A percentile compares a stretch with the other conserved stretches of the same genome.
Conservation (phyloP, 1,140 invertebrate species). For the Drosophila leontia region DNA sequence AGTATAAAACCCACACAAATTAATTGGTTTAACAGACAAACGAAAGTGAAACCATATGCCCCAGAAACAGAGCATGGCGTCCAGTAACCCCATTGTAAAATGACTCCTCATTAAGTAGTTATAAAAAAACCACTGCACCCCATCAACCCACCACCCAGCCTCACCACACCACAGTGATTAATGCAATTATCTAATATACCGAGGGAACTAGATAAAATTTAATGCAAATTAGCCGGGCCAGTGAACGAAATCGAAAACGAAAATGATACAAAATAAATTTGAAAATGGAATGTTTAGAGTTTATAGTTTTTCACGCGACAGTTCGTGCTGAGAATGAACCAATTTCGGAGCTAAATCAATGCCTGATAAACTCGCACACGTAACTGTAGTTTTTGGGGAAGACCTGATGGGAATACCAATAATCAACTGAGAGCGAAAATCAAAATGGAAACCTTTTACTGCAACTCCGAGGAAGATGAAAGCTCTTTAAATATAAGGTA, state of each 20-base stretch:
- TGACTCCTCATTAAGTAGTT: conserved; percentile 29
- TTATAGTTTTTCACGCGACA: conserved; percentile 32
- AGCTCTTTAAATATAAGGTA: conserved; percentile 3
- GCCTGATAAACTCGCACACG: conserved; percentile 28
- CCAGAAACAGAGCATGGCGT: conserved; percentile 46
- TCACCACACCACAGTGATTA: conserved; percentile 34
- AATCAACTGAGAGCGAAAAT: conserved; percentile 20
- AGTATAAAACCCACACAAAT: neutral
- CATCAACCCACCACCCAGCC: neutral
- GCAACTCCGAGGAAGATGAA: neutral
- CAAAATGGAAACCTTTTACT: conserved; percentile 51
- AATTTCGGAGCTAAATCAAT: conserved; percentile 39
- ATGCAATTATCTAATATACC: conserved; percentile 57
- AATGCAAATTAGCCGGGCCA: conserved; percentile 20
- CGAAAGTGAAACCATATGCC: conserved; percentile 54
- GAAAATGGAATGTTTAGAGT: conserved; percentile 16
- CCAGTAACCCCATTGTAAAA: conserved; percentile 46
- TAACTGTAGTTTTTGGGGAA: conserved; percentile 38
- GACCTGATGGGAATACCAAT: conserved; percentile 34
- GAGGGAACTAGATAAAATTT: conserved; percentile 33
- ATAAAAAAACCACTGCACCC: conserved; percentile 6
- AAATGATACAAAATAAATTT: conserved; percentile 11
- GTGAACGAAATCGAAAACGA: conserved; percentile 28
- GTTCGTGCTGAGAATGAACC: conserved; percentile 54
- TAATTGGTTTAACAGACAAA: conserved; percentile 4